Base-by-base conservation (phyloP, 2,797 vertebrate genomes). In the Ateles fusciceps region DNA sequence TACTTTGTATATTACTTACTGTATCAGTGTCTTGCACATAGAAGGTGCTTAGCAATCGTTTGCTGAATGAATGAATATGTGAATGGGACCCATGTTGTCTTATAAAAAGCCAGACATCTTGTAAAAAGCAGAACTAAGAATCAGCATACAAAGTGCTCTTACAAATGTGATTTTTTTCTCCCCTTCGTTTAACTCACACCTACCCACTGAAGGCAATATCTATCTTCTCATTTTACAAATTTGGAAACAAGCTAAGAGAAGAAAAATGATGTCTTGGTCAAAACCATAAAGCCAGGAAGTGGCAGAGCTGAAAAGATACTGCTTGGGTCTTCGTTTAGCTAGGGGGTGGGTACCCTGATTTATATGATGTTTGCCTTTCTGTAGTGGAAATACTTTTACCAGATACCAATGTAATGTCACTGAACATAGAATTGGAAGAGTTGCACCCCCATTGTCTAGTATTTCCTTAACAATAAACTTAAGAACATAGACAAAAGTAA, bases 91-190 rank as follows among this genome's bases (percentile, higher is more conserved):
- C 19, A 33, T 61, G 26, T 64, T 75, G 30, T 76, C 52, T 80
- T 94, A 68, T 3, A 48, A 71, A 97, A 91, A 91, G 13, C 83
- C 71, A 93, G 46, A 74, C 89, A 42, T 85, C 50, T 88, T 76
- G 11, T 76, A 61, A 95, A 90, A 98, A 89, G 68, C 48, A 64
- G 33, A 95, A 39, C 71, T 84, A 74, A 50, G 21, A 93, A 11
- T 55, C 68, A 36, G 28, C 71, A 55, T 80, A 68, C 36, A 83
- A 48, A 24, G 42, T 85, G 17, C 28, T 85, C 36, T 96, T 39
- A 28, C n/a, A 91, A 79, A 75, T 86, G 50, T n/a, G 55, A 19
- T 26, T 39, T 92, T 52, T 57, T 2, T 13, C 24, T 64, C 5
- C 5, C 30, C 26, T 0, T 85, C 5, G 50, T 85, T 64, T 93